Percentiles rank a stretch among this genome's conserved stretches.
These are phyloP conservation scores for Bungarus multicinctus DNA, from an alignment of 2,113 vertebrate genomes.

Conservation along the genomic window DNA sequence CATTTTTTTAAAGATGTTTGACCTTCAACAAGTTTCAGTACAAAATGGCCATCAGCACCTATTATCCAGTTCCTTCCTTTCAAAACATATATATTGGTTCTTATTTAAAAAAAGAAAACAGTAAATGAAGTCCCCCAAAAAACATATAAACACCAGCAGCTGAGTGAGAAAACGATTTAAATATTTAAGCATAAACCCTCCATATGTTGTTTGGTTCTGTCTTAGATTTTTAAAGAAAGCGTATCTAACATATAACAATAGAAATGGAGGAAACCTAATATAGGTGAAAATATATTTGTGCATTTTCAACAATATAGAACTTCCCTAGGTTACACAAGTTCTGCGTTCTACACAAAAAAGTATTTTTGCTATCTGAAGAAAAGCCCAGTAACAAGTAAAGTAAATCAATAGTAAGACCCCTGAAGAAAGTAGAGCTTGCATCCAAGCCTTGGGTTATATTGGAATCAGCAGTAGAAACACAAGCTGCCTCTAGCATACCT, in stretches of 20 bases:
- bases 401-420: not conserved
- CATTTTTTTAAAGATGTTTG: not conserved
- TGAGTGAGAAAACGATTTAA: not conserved
- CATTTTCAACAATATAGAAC: not conserved
- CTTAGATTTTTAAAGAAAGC: not conserved
- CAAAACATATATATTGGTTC: not conserved
- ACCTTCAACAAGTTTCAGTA: not conserved
- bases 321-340: not conserved
- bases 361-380: not conserved
- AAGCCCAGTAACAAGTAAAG: not conserved
- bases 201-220: not conserved
- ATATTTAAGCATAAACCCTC: not conserved
- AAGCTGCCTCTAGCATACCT: not conserved
- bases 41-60: not conserved
- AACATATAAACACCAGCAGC: not conserved
- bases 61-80: not conserved
- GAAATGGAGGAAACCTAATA: not conserved
- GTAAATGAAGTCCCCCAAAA: not conserved
- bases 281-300: not conserved
- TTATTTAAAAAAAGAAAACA: not conserved
- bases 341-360: not conserved
- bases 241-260: not conserved
- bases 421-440: not conserved
- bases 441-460: not conserved
- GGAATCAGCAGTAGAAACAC: not conserved